These are phyloP conservation scores for Macrostomum lignano DNA, from an alignment of 1,140 invertebrate genomes.

Conservation along the genomic window DNA sequence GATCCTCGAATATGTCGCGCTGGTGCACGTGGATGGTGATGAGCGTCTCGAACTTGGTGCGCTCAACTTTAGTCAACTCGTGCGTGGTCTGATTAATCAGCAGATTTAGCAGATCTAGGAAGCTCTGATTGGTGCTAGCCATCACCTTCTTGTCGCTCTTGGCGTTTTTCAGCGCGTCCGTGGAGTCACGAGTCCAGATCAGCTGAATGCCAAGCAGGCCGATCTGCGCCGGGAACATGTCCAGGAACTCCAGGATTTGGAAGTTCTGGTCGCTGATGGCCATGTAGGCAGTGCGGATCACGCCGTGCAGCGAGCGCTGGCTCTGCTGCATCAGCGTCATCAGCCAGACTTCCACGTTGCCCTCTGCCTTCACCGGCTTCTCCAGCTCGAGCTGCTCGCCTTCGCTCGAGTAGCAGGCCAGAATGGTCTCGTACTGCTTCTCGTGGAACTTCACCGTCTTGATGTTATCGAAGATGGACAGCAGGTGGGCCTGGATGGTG, in stretches of 20 bases:
- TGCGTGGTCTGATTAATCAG: conserved; percentile 67
- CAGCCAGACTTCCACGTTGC: conserved; percentile 77
- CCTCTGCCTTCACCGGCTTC: conserved; percentile 60
- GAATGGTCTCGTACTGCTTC: conserved; percentile 75
- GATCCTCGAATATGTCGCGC: conserved; percentile 58
- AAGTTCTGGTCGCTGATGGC: conserved; percentile 60
- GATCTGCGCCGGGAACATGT: conserved; percentile 51
- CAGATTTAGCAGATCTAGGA: conserved; percentile 56
- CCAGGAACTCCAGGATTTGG: conserved; percentile 51
- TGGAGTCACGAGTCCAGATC: conserved; percentile 54
- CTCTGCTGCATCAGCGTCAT: conserved; percentile 56
- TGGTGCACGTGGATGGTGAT: conserved; percentile 81
- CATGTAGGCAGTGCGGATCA: conserved; percentile 52
- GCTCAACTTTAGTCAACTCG: conserved; percentile 51
- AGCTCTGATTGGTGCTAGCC: conserved; percentile 62
- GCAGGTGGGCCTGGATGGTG: conserved; percentile 73
- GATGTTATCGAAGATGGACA: conserved; percentile 83
- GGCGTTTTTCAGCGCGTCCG: conserved; percentile 50
- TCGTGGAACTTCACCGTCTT: conserved; percentile 72
- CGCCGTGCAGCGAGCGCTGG: conserved; percentile 60
- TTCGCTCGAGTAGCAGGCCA: conserved; percentile 64
- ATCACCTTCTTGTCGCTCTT: conserved; percentile 60
- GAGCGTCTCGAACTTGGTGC: conserved; percentile 64
- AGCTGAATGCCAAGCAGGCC: conserved; percentile 20
- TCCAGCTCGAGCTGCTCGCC: conserved; percentile 62